Conservation (phyloP, 2,888 invertebrate genomes). For the Laspeyria flexula region DNA sequence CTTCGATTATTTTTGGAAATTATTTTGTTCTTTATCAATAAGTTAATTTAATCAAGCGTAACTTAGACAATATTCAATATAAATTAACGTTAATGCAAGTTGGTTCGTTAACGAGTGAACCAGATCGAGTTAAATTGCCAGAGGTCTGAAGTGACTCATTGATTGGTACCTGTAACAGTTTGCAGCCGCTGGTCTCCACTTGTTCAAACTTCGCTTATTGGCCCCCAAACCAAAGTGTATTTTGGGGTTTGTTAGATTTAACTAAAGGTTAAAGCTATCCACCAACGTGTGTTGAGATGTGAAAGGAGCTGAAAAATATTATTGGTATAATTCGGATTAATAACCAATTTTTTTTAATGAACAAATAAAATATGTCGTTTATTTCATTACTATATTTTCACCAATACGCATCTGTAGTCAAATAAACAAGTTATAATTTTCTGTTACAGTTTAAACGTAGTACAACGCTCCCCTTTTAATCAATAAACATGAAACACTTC, state of each 20-base stretch:
- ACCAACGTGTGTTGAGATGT: neutral
- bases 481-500: constrained; percentile 8
- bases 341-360: no score
- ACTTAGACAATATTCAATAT: constrained; percentile 10
- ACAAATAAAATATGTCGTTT: no score
- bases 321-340: no score
- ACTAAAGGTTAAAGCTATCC: neutral
- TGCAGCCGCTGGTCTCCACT: constrained; percentile 27
- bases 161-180: constrained; percentile 45
- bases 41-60: no score
- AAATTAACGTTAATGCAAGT: constrained; percentile 28
- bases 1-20: no score
- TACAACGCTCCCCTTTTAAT: constrained; percentile 3
- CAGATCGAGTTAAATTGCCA: constrained; percentile 40
- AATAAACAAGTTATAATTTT: neutral
- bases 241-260: neutral
- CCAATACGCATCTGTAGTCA: neutral
- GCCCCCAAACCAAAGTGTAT: constrained; percentile 26
- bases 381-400: no score
- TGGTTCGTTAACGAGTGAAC: constrained; percentile 34
- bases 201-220: constrained; percentile 37
- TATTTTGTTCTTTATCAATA: no score
- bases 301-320: neutral
- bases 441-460: neutral
- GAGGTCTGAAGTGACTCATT: constrained; percentile 23